phyloP scores from a whole-genome alignment of 1,140 invertebrate species.

The Cydia strobilella region DNA sequence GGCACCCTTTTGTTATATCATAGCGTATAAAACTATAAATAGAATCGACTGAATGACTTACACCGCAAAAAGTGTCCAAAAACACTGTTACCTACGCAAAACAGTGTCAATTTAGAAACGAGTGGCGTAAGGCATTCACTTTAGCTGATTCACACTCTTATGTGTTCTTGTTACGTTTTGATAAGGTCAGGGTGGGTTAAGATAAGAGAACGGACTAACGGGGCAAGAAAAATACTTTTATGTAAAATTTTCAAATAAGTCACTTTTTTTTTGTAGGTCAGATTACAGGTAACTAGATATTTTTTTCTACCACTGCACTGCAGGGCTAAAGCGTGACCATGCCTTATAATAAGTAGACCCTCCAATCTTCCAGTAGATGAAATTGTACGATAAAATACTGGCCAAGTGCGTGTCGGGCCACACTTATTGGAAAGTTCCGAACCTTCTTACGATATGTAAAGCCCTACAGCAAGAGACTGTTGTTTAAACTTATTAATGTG shows the following conservation, averaged over 20 bases:
- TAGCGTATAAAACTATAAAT: background rate
- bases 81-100: background rate
- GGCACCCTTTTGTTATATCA: background rate
- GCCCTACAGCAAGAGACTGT: too few relatives aligned
- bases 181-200: background rate
- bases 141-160: background rate
- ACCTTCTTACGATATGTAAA: too few relatives aligned
- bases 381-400: too few relatives aligned
- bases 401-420: too few relatives aligned
- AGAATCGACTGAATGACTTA: background rate
- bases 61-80: background rate
- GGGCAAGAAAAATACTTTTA: too few relatives aligned
- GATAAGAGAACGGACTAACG: too few relatives aligned
- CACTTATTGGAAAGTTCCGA: too few relatives aligned
- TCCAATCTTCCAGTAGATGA: slow-evolving; percentile 3
- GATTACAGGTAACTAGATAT: too few relatives aligned
- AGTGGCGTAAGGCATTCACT: slow-evolving; percentile 15
- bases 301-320: background rate
- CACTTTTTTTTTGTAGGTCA: too few relatives aligned
- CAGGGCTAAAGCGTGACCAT: background rate
- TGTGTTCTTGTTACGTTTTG: background rate
- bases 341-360: background rate
- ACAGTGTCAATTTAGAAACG: background rate
- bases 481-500: too few relatives aligned
- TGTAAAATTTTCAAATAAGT: too few relatives aligned